These are phyloP conservation scores for Diabrotica virgifera DNA, from an alignment of 1,140 invertebrate genomes.

Conservation along the genomic window DNA sequence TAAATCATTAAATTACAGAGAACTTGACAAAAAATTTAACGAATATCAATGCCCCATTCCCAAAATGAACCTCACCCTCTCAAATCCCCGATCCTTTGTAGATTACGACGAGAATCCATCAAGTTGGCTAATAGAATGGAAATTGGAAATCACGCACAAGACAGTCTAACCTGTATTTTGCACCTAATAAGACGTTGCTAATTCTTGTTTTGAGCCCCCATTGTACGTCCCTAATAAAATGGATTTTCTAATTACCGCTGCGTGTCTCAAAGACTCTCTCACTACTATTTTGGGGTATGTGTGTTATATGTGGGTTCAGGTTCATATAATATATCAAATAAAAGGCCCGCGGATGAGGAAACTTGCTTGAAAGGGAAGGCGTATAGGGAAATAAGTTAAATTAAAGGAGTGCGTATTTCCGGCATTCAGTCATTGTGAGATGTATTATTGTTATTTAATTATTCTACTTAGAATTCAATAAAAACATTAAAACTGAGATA, in stretches of 20 bases:
- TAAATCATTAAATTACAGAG: no score
- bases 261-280: slow-evolving; percentile 25
- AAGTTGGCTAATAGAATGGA: slow-evolving; percentile 46
- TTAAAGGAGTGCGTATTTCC: neutral
- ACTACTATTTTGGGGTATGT: slow-evolving; percentile 6
- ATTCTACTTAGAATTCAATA: no score
- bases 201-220: slow-evolving; percentile 38
- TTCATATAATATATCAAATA: slow-evolving; percentile 3
- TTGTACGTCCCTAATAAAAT: slow-evolving; percentile 33
- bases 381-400: neutral
- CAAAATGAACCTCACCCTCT: neutral
- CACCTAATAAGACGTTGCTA: slow-evolving; percentile 44
- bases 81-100: slow-evolving; percentile 23
- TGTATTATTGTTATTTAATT: no score
- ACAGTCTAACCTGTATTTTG: slow-evolving; percentile 41
- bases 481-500: no score
- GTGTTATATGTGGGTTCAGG: slow-evolving; percentile 5
- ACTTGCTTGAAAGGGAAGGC: neutral
- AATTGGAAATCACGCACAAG: slow-evolving; percentile 46
- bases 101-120: slow-evolving; percentile 42
- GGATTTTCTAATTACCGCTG: slow-evolving; percentile 33
- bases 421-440: no score
- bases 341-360: neutral
- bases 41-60: no score
- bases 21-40: no score